phyloP scores from a whole-genome alignment of 2,113 vertebrate genomes.

The Eurystomus gularis region DNA sequence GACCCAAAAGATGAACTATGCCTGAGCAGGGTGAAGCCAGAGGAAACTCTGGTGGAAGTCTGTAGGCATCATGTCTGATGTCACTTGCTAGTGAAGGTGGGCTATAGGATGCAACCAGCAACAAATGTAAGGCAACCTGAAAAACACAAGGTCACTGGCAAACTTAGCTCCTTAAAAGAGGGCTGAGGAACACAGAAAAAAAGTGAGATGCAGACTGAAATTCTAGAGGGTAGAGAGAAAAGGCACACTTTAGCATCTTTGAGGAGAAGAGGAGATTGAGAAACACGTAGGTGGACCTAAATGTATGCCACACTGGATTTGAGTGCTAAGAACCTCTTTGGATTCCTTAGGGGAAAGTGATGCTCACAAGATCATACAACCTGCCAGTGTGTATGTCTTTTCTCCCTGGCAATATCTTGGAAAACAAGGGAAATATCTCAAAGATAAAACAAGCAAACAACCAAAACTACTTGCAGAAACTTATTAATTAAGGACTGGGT shows the following conservation, averaged over 20 bases:
- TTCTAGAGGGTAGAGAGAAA: not conserved
- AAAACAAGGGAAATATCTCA: not conserved
- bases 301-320: not conserved
- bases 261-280: not conserved
- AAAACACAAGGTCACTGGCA: not conserved
- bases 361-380: not conserved
- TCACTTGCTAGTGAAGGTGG: not conserved
- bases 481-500: not conserved
- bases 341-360: not conserved
- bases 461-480: not conserved
- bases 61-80: too few species aligned
- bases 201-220: not conserved
- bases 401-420: not conserved
- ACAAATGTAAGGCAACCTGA: not conserved
- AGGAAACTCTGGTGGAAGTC: too few species aligned
- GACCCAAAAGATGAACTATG: too few species aligned
- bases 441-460: not conserved
- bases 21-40: too few species aligned
- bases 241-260: not conserved
- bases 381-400: rapidly evolving
- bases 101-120: not conserved
- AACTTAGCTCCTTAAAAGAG: not conserved
- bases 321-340: not conserved
- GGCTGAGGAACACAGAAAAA: not conserved
- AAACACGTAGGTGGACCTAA: not conserved